Percentiles rank a stretch among this genome's conserved stretches.
phyloP scores from a whole-genome alignment of 2,797 vertebrate genomes.

The Microtus californicus region DNA sequence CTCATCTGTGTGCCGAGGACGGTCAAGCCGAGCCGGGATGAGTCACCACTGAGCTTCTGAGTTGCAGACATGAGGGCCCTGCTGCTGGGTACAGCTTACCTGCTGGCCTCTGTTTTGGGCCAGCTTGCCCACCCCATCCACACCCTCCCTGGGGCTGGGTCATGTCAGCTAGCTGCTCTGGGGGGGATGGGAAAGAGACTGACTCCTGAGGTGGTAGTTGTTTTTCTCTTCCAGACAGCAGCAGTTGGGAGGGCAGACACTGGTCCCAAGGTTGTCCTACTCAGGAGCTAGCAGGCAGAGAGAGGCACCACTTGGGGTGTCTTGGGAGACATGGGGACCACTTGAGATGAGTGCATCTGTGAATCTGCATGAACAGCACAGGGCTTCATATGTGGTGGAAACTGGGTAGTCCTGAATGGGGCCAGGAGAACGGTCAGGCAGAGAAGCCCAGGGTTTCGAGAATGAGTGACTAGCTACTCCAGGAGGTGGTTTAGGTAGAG shows the following conservation, averaged over 20 bases:
- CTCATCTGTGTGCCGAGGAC: conserved; percentile 51
- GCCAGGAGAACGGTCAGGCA: background rate
- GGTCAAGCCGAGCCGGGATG: background rate
- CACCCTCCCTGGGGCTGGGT: background rate
- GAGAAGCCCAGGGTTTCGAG: accelerated
- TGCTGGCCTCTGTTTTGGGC: background rate
- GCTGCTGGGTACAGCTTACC: background rate
- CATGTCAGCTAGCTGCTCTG: background rate
- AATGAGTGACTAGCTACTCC: background rate
- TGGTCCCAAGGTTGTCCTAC: accelerated
- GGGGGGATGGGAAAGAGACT: background rate
- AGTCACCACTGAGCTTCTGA: conserved; percentile 69
- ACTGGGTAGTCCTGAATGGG: background rate
- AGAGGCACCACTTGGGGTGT: accelerated
- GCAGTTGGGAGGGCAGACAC: background rate
- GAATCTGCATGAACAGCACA: background rate
- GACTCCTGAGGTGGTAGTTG: accelerated
- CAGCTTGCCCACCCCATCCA: background rate
- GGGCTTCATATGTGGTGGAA: background rate
- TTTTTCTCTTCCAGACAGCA: background rate
- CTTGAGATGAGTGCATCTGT: background rate
- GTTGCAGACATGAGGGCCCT: conserved; percentile 56
- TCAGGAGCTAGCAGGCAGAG: background rate
- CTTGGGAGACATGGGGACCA: background rate
- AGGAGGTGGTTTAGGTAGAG: no score